Conservation (phyloP, 92 coral and sea anemone genomes). For the Phymanthus crucifer region DNA sequence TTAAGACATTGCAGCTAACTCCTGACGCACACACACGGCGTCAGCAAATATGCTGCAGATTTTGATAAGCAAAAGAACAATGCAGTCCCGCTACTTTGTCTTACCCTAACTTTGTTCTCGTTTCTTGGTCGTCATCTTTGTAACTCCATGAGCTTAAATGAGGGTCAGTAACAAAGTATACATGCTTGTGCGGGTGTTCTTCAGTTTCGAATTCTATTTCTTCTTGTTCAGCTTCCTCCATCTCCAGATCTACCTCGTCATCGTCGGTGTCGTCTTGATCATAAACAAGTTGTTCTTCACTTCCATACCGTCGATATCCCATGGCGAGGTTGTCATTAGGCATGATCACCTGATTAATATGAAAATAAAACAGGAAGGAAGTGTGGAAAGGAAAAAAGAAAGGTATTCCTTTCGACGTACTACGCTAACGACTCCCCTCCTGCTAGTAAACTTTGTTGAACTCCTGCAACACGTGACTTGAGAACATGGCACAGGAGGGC, state of each 20-base stretch:
- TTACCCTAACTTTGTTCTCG: slow-evolving; percentile 75
- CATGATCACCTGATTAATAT: slow-evolving; percentile 25
- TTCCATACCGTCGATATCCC: slow-evolving; percentile 72
- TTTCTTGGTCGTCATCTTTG: slow-evolving; percentile 59
- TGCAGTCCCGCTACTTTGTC: neutral
- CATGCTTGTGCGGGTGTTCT: slow-evolving; percentile 62
- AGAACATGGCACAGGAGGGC: neutral
- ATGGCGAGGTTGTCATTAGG: slow-evolving; percentile 56
- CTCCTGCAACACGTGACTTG: slow-evolving; percentile 1
- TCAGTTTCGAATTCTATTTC: slow-evolving; percentile 67
- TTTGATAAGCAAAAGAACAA: slow-evolving; percentile 7
- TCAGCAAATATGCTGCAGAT: too few species aligned
- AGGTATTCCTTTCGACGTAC: neutral
- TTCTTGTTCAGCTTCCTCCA: slow-evolving; percentile 57
- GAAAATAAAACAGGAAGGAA: neutral
- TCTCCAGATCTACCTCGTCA: slow-evolving; percentile 60
- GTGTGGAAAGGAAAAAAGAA: neutral
- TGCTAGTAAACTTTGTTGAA: slow-evolving; percentile 1
- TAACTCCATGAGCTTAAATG: slow-evolving; percentile 95
- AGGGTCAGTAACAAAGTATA: slow-evolving; percentile 92
- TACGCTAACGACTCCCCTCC: slow-evolving; percentile 2
- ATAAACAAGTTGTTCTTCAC: slow-evolving; percentile 74
- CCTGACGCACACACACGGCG: neutral
- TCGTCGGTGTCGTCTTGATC: slow-evolving; percentile 67
- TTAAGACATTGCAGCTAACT: too few species aligned